Evolutionary conservation across 1,140 invertebrate genomes (phyloP).

Genomic region (Neodiprion fabricii): DNA sequence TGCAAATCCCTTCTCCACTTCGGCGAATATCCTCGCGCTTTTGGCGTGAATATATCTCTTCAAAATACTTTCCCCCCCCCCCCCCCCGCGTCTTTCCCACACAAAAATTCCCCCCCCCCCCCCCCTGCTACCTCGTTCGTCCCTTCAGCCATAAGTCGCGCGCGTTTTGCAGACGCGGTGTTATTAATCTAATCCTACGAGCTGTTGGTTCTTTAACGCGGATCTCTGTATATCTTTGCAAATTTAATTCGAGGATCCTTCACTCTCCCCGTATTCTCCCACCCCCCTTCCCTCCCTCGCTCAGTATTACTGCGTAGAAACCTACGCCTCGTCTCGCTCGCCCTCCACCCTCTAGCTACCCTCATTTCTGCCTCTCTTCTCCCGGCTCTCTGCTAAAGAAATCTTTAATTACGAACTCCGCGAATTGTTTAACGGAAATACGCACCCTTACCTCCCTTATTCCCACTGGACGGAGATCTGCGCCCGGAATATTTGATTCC

Average conservation of each 20-base stretch:
- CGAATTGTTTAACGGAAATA: not conserved
- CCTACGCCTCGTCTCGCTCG: not conserved
- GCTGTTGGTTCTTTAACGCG: slow-evolving; percentile 7
- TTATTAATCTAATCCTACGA: slow-evolving; percentile 8
- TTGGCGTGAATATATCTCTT: not conserved
- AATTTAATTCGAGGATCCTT: slow-evolving; percentile 7
- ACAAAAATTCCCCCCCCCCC: not conserved
- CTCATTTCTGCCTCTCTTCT: too few relatives aligned
- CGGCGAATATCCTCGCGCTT: not conserved
- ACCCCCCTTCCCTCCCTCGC: not conserved
- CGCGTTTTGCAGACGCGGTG: not conserved
- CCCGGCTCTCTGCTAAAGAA: not conserved
- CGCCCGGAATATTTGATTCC: not conserved
- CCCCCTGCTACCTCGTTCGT: not conserved
- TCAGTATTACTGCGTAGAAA: not conserved
- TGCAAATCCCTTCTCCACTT: not conserved
- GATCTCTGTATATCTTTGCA: slow-evolving; percentile 5
- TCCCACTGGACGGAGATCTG: not conserved
- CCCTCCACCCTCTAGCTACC: not conserved
- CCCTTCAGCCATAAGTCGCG: too few relatives aligned
- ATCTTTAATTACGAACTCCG: not conserved
- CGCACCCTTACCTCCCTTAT: not conserved
- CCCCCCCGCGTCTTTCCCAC: not conserved
- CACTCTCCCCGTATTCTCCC: not conserved
- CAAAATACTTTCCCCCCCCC: not conserved